Conservation (phyloP, 2,888 invertebrate species). For the Anticlea derivata region DNA sequence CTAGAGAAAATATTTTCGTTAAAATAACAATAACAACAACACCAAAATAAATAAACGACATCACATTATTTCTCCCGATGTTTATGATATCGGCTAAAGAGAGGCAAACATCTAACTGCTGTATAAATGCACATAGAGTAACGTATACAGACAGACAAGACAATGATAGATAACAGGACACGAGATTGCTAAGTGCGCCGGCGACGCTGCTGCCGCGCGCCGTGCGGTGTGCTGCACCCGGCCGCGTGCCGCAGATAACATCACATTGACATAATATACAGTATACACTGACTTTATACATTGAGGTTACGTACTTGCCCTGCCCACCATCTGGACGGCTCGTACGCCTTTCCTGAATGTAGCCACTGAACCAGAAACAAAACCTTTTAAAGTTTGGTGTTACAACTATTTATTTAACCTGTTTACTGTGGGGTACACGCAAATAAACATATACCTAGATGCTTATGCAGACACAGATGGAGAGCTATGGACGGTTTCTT, state of each 20-base stretch:
- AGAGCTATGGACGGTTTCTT: constrained; percentile 57
- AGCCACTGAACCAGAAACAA: constrained; percentile 92
- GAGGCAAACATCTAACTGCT: constrained; percentile 81
- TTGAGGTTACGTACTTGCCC: constrained; percentile 96
- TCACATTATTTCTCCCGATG: constrained; percentile 72
- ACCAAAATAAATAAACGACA: constrained; percentile 75
- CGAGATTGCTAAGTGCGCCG: constrained; percentile 67
- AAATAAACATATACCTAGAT: constrained; percentile 47
- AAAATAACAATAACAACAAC: constrained; percentile 72
- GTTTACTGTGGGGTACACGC: constrained; percentile 55
- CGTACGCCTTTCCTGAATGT: constrained; percentile 99
- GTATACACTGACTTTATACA: constrained; percentile 71
- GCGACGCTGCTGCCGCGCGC: constrained; percentile 44
- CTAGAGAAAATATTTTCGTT: constrained; percentile 66
- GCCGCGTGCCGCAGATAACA: constrained; percentile 58
- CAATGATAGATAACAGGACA: constrained; percentile 78
- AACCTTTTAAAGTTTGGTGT: constrained; percentile 60
- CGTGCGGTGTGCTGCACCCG: constrained; percentile 42
- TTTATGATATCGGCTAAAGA: constrained; percentile 75
- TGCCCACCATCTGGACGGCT: constrained; percentile 99
- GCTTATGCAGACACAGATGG: constrained; percentile 70
- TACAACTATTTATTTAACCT: constrained; percentile 53
- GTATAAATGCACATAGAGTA: constrained; percentile 79
- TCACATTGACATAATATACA: constrained; percentile 76
- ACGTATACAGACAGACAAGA: constrained; percentile 75